These are phyloP conservation scores for Frankliniella intonsa DNA, from an alignment of 2,888 invertebrate genomes.

Conservation along the genomic window DNA sequence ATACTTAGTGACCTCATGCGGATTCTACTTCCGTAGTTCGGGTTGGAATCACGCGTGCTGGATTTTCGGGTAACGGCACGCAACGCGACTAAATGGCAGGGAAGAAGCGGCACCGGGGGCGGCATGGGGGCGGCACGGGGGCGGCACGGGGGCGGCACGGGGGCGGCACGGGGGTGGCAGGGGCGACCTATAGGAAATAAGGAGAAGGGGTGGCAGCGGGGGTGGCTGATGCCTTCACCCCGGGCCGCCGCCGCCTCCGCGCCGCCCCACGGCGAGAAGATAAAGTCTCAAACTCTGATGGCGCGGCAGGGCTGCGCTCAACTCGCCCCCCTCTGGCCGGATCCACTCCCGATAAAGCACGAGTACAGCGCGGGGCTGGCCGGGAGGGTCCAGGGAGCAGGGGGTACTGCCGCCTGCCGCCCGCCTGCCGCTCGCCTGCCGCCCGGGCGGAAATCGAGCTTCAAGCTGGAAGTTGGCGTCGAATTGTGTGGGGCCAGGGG, in stretches of 20 bases:
- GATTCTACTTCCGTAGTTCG: too few species aligned
- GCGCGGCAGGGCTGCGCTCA: neutral
- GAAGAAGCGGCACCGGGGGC: neutral
- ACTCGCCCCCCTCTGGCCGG: too few species aligned
- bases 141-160: neutral
- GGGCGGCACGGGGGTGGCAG: neutral
- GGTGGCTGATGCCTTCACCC: neutral
- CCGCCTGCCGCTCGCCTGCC: too few species aligned
- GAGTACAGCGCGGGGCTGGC: too few species aligned
- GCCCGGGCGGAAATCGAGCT: too few species aligned
- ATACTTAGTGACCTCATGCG: too few species aligned
- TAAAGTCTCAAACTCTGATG: neutral
- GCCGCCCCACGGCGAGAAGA: neutral
- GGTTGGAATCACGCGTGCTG: neutral
- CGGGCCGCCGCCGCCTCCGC: neutral
- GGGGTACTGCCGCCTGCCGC: too few species aligned
- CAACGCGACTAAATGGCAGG: too few species aligned
- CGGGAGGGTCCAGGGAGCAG: too few species aligned
- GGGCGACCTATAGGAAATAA: neutral
- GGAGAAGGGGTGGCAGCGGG: neutral
- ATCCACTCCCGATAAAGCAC: too few species aligned
- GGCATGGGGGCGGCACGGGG: neutral
- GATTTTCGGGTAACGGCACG: neutral
- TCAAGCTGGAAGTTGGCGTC: too few species aligned
- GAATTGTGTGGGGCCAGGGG: too few species aligned